These are phyloP conservation scores for Hydraecia micacea DNA, from an alignment of 2,888 invertebrate genomes.

Conservation along the genomic window DNA sequence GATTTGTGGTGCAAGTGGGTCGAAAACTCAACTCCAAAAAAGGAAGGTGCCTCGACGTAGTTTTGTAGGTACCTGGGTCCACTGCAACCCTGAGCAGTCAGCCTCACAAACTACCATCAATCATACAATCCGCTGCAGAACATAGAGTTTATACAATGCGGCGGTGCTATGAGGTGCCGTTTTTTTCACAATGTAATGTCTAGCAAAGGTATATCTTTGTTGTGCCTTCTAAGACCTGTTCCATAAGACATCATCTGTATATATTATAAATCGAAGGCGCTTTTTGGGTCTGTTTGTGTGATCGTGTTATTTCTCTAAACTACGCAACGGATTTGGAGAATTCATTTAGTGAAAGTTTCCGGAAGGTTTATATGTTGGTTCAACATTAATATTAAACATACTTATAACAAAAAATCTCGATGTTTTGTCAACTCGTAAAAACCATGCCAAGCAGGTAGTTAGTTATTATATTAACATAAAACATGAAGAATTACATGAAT, in stretches of 20 bases:
- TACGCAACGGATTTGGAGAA: background rate
- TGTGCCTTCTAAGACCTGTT: background rate
- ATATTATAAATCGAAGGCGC: background rate
- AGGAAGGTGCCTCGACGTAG: background rate
- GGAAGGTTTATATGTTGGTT: background rate
- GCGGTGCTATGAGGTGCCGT: background rate
- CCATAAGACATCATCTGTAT: background rate
- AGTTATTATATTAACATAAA: background rate
- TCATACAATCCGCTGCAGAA: background rate
- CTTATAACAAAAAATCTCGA: background rate
- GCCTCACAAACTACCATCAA: background rate
- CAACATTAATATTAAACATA: background rate
- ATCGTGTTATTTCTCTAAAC: background rate
- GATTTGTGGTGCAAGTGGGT: background rate
- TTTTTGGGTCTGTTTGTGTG: background rate
- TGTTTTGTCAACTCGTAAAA: background rate
- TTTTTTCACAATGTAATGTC: background rate
- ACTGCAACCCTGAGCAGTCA: background rate
- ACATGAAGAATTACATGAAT: background rate
- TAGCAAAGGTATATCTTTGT: background rate
- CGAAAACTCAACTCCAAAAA: background rate
- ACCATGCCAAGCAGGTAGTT: background rate
- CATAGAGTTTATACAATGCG: background rate
- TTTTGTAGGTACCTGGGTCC: background rate
- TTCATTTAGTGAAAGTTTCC: background rate